Percentiles rank a stretch among this genome's conserved stretches.
Evolutionary conservation across 2,888 invertebrate genomes (phyloP).

Genomic region (Drosophila sordidula): DNA sequence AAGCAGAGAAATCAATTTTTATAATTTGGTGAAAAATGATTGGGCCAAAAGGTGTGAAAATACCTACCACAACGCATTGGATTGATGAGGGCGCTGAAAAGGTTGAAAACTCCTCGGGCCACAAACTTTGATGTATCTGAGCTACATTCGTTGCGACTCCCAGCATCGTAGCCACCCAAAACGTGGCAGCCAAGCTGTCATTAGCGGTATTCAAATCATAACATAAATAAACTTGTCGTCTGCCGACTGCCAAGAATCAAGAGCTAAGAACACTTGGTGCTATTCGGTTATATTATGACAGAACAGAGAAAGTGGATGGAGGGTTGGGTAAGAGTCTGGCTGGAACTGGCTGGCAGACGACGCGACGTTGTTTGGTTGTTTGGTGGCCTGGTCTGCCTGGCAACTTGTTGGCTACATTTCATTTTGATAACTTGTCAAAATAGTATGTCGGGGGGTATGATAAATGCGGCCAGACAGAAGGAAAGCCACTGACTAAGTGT

Average conservation of each 20-base stretch:
- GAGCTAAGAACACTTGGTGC: conserved; percentile 32
- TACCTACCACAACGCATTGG: conserved; percentile 65
- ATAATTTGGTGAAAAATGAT: conserved; percentile 57
- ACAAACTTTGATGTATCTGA: conserved; percentile 5
- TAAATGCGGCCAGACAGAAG: conserved; percentile 79
- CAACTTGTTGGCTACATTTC: conserved; percentile 74
- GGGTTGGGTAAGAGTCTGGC: conserved; percentile 8
- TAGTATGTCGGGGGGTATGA: conserved; percentile 72
- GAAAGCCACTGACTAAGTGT: conserved; percentile 74
- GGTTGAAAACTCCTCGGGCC: conserved; percentile 3
- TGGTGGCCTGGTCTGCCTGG: conserved; percentile 25
- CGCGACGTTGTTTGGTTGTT: conserved; percentile 17
- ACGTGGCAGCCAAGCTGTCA: conserved; percentile 65
- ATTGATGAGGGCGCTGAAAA: conserved; percentile 68
- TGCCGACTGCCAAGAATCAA: conserved; percentile 46
- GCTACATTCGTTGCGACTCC: conserved; percentile 2
- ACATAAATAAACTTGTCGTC: conserved; percentile 84
- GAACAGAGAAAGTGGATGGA: conserved; percentile 3
- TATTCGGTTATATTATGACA: conserved; percentile 54
- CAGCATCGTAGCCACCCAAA: conserved; percentile 39
- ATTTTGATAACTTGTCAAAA: conserved; percentile 82
- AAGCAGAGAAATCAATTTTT: conserved; percentile 54
- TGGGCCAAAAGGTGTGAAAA: conserved; percentile 70
- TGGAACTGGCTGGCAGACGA: conserved; percentile 29
- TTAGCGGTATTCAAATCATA: conserved; percentile 82